Conservation (phyloP, 2,113 vertebrate species). For the Cercocebus atys region DNA sequence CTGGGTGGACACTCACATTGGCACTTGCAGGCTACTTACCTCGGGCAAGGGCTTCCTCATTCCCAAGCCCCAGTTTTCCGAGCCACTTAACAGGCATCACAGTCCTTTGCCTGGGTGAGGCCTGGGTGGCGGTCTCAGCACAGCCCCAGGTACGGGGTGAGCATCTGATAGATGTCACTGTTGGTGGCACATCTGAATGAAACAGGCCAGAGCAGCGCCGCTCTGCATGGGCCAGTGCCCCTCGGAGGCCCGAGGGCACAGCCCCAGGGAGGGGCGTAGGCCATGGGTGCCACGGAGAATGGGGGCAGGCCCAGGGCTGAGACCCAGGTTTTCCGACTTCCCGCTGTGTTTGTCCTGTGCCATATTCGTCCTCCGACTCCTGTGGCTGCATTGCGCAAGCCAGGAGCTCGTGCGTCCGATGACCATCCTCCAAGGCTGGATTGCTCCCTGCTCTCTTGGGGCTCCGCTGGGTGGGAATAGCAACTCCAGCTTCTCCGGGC, state of each 20-base stretch:
- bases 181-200: neutral
- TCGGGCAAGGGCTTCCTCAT: neutral
- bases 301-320: too few species aligned
- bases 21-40: neutral
- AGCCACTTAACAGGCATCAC: neutral
- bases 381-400: neutral
- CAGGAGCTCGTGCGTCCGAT: accelerated
- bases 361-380: neutral
- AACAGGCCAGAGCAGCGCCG: neutral
- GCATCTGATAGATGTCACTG: neutral
- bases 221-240: neutral
- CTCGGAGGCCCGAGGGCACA: neutral
- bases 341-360: neutral
- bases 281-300: neutral
- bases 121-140: neutral
- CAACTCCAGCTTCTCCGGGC: neutral
- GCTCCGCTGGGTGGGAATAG: neutral
- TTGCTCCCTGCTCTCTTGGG: neutral
- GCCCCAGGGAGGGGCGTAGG: neutral
- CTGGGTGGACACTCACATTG: too few species aligned
- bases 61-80: neutral
- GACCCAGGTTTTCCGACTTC: neutral
- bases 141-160: neutral
- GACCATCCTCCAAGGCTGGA: neutral
- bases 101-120: neutral